Conservation (phyloP, 2,797 vertebrate species). For the Manis pentadactyla region DNA sequence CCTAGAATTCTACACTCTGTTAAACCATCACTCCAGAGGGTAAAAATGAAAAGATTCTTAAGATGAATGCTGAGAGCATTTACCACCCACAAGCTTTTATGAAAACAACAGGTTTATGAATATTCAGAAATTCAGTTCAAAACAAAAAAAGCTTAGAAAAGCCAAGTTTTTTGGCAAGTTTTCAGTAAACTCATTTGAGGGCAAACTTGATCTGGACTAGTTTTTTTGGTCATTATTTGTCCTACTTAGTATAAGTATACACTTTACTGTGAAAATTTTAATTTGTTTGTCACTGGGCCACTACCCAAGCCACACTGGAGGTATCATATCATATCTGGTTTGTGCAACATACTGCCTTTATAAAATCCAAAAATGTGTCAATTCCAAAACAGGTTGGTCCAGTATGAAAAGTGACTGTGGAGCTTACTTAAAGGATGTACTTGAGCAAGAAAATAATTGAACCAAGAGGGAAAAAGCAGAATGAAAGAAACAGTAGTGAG, state of each 20-base stretch:
- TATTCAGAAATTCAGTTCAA: neutral
- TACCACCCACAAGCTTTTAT: neutral
- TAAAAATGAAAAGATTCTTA: slow-evolving; percentile 5
- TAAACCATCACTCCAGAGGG: neutral
- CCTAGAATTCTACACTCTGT: neutral
- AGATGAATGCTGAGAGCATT: neutral
- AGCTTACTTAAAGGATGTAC: neutral
- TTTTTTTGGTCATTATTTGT: neutral
- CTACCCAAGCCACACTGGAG: neutral
- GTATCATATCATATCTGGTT: neutral
- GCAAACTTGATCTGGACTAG: neutral
- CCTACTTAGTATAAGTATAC: neutral
- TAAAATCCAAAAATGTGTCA: neutral
- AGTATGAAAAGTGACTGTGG: neutral
- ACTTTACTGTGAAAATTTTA: neutral
- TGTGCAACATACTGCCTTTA: neutral
- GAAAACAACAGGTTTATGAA: neutral
- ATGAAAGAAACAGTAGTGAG: neutral
- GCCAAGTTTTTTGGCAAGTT: neutral
- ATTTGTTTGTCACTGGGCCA: neutral
- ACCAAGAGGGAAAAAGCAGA: neutral
- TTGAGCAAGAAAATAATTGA: neutral
- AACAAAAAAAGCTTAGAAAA: neutral
- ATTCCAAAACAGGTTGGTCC: neutral
- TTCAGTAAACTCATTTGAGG: neutral